A percentile compares a stretch with the other conserved stretches of the same genome.
phyloP scores from a whole-genome alignment of 64 coral and sea anemone species.

The Dendronephthya gigantea region DNA sequence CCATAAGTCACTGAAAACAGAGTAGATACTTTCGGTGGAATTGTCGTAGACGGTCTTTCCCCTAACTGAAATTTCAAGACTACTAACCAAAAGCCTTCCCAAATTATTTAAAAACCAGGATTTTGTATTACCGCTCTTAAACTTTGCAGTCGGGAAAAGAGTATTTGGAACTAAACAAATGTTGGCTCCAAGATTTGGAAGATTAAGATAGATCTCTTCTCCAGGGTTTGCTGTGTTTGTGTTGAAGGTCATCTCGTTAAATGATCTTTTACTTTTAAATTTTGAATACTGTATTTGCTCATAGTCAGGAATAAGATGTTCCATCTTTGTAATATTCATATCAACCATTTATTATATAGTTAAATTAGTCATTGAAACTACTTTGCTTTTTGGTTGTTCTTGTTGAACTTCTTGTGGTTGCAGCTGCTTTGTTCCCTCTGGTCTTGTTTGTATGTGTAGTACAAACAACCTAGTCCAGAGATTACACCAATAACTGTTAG shows the following conservation, averaged over 20 bases:
- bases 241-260: background rate
- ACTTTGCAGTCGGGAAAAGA: background rate
- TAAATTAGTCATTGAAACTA: background rate
- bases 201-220: background rate
- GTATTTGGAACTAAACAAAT: background rate
- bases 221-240: background rate
- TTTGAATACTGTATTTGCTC: background rate
- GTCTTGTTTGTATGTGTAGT: background rate
- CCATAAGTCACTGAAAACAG: background rate
- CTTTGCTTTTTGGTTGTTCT: background rate
- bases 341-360: background rate
- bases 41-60: background rate
- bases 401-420: background rate
- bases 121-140: background rate
- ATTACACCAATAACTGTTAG: background rate
- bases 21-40: background rate
- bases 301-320: background rate
- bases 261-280: background rate
- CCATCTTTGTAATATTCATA: background rate
- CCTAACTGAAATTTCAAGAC: background rate
- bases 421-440: background rate
- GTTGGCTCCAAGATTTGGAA: background rate
- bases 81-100: background rate
- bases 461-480: background rate
- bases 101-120: background rate